A percentile compares a stretch with the other conserved stretches of the same genome.
These are phyloP conservation scores for Labroides dimidiatus DNA, from an alignment of 2,797 vertebrate genomes.

Conservation along the genomic window DNA sequence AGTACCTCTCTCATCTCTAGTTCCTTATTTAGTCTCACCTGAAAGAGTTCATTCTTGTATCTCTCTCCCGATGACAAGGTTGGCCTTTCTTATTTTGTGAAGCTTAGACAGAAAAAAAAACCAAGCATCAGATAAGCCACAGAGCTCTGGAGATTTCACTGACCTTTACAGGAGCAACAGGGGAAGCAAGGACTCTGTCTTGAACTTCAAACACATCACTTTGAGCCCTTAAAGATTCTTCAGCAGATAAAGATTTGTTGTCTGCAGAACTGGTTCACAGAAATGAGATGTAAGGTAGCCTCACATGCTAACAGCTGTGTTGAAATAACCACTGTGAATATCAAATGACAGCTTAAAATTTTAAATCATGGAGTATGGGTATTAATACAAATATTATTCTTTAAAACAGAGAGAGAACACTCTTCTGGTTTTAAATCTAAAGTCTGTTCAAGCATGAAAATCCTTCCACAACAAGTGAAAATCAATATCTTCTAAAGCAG, in stretches of 20 bases:
- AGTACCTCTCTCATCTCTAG: constrained; percentile 14
- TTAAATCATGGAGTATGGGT: no score
- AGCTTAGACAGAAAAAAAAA: constrained; percentile 40
- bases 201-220: constrained; percentile 57
- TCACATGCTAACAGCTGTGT: background rate
- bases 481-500: constrained; percentile 29
- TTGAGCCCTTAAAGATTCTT: constrained; percentile 28
- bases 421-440: background rate
- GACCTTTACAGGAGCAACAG: constrained; percentile 72
- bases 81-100: constrained; percentile 66
- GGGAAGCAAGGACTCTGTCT: constrained; percentile 39
- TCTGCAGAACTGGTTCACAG: constrained; percentile 22
- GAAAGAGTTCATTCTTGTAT: constrained; percentile 60
- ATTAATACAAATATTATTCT: background rate
- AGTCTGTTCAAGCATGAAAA: background rate
- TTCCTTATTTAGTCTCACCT: constrained; percentile 60
- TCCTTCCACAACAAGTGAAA: constrained; percentile 4
- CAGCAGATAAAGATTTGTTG: constrained; percentile 27
- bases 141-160: constrained; percentile 58
- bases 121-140: constrained; percentile 50
- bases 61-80: constrained; percentile 57
- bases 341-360: background rate
- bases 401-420: background rate
- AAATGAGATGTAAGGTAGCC: constrained; percentile 5
- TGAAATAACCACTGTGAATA: no score